Conservation (phyloP, 2,888 invertebrate species). For the Drosophila lutescens region DNA sequence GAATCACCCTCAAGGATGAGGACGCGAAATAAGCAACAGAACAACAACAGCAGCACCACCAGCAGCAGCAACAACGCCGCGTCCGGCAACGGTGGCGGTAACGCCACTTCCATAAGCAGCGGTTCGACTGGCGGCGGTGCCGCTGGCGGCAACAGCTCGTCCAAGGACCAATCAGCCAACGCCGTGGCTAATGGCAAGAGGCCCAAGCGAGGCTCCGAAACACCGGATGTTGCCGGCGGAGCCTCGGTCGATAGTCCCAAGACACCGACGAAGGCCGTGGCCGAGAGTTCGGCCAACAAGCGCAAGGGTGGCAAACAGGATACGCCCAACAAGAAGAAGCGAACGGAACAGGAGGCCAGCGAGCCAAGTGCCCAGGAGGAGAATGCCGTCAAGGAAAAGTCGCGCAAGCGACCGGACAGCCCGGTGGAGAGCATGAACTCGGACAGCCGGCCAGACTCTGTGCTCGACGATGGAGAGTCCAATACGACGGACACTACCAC, state of each 20-base stretch:
- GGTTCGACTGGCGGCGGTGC: slow-evolving; percentile 37
- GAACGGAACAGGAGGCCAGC: slow-evolving; percentile 83
- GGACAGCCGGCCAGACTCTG: slow-evolving; percentile 90
- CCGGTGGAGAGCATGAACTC: slow-evolving; percentile 93
- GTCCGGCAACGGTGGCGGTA: slow-evolving; percentile 75
- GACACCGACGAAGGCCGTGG: slow-evolving; percentile 78
- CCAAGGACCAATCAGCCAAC: slow-evolving; percentile 72
- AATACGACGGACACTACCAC: slow-evolving; percentile 84
- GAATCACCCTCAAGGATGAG: slow-evolving; percentile 95
- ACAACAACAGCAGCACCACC: slow-evolving; percentile 85
- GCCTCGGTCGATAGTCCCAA: slow-evolving; percentile 85
- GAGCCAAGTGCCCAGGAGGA: slow-evolving; percentile 63
- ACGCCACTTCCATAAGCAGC: slow-evolving; percentile 41
- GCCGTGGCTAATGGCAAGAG: slow-evolving; percentile 84
- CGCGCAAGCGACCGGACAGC: slow-evolving; percentile 86
- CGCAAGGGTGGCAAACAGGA: slow-evolving; percentile 85
- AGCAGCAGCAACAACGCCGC: slow-evolving; percentile 78
- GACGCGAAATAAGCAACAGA: slow-evolving; percentile 93
- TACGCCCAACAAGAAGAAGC: slow-evolving; percentile 86
- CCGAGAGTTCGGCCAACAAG: slow-evolving; percentile 80
- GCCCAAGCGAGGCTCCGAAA: slow-evolving; percentile 87
- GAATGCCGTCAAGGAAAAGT: slow-evolving; percentile 84
- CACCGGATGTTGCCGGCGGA: slow-evolving; percentile 84
- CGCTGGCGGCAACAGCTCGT: slow-evolving; percentile 62
- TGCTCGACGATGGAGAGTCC: slow-evolving; percentile 87